A percentile compares a stretch with the other conserved stretches of the same genome.
Evolutionary conservation across 2,797 vertebrate genomes (phyloP).

Genomic region (Urophycis tenuis): DNA sequence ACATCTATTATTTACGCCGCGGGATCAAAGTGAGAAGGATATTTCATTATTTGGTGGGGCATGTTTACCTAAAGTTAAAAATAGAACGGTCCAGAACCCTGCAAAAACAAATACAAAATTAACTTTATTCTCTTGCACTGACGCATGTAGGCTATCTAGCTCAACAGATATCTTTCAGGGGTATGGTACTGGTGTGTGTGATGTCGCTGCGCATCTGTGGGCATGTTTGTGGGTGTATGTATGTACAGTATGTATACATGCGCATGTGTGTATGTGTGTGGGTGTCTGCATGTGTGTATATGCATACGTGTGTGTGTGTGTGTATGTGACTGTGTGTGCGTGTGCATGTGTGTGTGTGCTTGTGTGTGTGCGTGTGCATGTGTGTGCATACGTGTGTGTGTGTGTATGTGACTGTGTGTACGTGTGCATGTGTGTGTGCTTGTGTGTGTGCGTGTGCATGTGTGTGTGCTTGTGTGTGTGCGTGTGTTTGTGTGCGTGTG

Average conservation of each 20-base stretch:
- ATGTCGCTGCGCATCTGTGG: not conserved
- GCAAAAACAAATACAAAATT: not conserved
- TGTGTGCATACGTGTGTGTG: too few relatives aligned
- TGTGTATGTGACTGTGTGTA: too few relatives aligned
- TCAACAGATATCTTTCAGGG: constrained; percentile 1
- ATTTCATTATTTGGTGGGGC: not conserved
- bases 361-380: not conserved
- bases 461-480: not conserved
- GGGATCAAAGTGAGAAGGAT: not conserved
- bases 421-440: not conserved
- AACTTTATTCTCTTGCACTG: not conserved
- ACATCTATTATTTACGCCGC: not conserved
- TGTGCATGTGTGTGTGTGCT: not conserved
- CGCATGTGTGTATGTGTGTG: not conserved
- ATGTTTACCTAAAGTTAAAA: constrained; percentile 24
- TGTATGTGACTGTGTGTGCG: not conserved
- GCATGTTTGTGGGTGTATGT: not conserved
- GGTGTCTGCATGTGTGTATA: not conserved
- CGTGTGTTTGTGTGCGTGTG: not conserved
- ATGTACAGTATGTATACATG: too few relatives aligned
- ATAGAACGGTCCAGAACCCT: constrained; percentile 40
- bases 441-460: not conserved
- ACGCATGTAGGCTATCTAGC: not conserved
- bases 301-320: not conserved
- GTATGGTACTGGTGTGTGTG: not conserved